These are phyloP conservation scores for Branchipolynoe longqiensis DNA, from an alignment of 2,888 invertebrate genomes.

Conservation along the genomic window DNA sequence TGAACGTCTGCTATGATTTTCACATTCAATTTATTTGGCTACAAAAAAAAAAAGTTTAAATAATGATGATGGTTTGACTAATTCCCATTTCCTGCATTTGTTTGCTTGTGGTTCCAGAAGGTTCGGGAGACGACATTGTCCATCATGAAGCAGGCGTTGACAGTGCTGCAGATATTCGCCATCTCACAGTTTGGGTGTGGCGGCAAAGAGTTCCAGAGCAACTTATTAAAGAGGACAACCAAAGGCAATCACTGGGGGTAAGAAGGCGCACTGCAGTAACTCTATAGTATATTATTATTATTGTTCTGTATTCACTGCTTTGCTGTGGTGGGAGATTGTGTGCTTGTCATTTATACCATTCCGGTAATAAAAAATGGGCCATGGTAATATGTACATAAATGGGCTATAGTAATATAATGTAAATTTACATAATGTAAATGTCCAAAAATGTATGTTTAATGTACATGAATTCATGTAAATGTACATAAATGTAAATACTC, in stretches of 20 bases:
- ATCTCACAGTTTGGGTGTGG: slow-evolving; percentile 96
- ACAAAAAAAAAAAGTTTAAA: too few species aligned
- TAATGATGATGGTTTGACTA: not conserved
- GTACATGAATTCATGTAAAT: too few species aligned
- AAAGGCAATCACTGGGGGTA: slow-evolving; percentile 96
- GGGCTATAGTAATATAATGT: too few species aligned
- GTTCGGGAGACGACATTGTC: slow-evolving; percentile 71
- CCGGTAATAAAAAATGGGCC: too few species aligned
- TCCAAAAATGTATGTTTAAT: too few species aligned
- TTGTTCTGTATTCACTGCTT: not conserved
- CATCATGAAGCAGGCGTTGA: slow-evolving; percentile 92
- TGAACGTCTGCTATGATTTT: too few species aligned
- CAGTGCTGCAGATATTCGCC: slow-evolving; percentile 91
- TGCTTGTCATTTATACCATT: too few species aligned
- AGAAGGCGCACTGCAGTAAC: slow-evolving; percentile 66
- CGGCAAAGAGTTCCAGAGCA: slow-evolving; percentile 84
- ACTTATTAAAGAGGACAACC: slow-evolving; percentile 91
- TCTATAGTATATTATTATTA: not conserved
- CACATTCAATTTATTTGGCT: too few species aligned
- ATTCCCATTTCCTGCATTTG: not conserved
- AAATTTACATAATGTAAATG: too few species aligned
- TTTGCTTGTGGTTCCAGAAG: slow-evolving; percentile 60
- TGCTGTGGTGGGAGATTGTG: too few species aligned
- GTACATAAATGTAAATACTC: too few species aligned
- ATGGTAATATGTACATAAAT: too few species aligned